phyloP scores from a whole-genome alignment of 2,797 vertebrate species.

The Tinamus major region DNA sequence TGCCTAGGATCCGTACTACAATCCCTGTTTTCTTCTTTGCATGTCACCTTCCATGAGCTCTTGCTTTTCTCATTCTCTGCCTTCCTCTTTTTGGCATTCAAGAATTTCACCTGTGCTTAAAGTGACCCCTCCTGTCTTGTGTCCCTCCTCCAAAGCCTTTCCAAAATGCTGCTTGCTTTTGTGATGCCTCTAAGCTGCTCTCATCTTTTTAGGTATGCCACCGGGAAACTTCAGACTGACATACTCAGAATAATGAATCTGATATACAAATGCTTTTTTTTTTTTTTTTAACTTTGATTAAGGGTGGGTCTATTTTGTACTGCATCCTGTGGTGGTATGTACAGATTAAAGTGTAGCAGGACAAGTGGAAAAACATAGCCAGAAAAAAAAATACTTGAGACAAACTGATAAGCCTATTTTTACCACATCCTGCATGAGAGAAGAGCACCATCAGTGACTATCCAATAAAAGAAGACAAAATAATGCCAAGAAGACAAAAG shows the following conservation, averaged over 20 bases:
- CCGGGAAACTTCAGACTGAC: accelerated
- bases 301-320: neutral
- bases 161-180: neutral
- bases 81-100: neutral
- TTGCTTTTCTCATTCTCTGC: neutral
- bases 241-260: accelerated
- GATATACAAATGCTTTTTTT: neutral
- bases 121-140: neutral
- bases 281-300: neutral
- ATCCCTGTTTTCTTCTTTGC: neutral
- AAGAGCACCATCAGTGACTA: neutral
- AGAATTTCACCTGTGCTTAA: neutral
- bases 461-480: neutral
- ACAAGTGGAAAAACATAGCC: neutral
- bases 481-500: neutral
- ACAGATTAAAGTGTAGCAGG: neutral
- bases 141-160: neutral
- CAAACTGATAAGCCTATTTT: neutral
- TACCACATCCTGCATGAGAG: constrained; percentile 7
- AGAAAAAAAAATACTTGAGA: neutral
- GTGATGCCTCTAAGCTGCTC: neutral
- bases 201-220: neutral
- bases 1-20: neutral
- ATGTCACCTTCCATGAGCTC: neutral
- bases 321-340: neutral